Base-by-base conservation (phyloP, 1,140 invertebrate species). In the Delia radicum region DNA sequence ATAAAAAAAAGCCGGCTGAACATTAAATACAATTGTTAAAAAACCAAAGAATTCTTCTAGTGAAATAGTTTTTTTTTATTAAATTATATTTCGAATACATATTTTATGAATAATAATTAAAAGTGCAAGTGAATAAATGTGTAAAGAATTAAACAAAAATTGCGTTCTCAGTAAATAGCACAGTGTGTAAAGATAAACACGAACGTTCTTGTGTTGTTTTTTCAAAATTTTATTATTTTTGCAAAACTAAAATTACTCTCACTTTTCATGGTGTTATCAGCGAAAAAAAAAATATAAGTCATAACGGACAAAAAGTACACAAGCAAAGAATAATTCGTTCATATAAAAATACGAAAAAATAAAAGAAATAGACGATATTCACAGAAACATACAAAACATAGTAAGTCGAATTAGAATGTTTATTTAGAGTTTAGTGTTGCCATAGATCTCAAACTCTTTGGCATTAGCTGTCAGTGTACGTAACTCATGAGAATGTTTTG, bases 181-280 rank as follows among this genome's bases (percentile, higher is more conserved):
- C n/a, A n/a, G n/a, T n/a, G n/a, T 42, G 12, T 3, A 15, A 13
- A 42, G 37, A 42, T 42, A 69, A 33, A 33, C 2, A 33, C 29
- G 15, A 15, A 3, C 24, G 5, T 33, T 69, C 10, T 29, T 67
- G 0, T 67, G n/a, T 33, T 33, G 1, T 37, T 69, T 69, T 55
- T 18, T 24, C 24, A 55, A n/a, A n/a, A n/a, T n/a, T n/a, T n/a
- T n/a, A n/a, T n/a, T n/a, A n/a, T 55, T 55, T 10, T 55, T 55
- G 48, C 48, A 55, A 37, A n/a, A n/a, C n/a, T n/a, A n/a, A 69
- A 69, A 37, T 24, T 26, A 69, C 65, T 69, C 65, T 33, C 65
- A 69, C 65, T 69, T 69, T 69, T 69, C 65, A 33, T 69, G 65
- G n/a, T 33, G 29, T 69, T 33, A 69, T 69, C 65, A 69, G 65